Conservation (phyloP, 2,113 vertebrate species). For the Parus major region DNA sequence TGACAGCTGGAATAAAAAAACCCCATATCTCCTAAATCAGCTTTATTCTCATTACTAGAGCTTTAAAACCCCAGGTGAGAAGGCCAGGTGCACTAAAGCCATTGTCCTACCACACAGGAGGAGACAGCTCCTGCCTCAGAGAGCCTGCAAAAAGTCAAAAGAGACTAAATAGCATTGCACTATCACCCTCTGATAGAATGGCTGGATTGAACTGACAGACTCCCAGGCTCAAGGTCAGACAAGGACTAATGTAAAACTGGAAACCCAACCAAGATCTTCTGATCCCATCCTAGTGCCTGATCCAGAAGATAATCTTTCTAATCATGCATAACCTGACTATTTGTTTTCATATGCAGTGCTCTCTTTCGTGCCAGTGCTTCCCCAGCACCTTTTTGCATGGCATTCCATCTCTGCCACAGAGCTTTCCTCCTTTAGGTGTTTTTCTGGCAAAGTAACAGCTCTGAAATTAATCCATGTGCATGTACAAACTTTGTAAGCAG, state of each 20-base stretch:
- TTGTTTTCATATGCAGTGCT: slow-evolving; percentile 4
- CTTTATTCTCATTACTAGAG: background rate
- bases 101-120: background rate
- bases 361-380: background rate
- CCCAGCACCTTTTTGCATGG: background rate
- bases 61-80: background rate
- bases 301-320: background rate
- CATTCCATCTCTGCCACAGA: slow-evolving; percentile 25
- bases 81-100: background rate
- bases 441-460: background rate
- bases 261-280: background rate
- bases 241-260: background rate
- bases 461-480: background rate
- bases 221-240: slow-evolving; percentile 6
- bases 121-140: background rate
- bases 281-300: background rate
- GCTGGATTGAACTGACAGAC: background rate
- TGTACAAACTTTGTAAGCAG: background rate
- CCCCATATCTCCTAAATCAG: background rate
- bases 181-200: background rate
- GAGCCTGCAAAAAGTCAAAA: background rate
- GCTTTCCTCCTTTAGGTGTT: background rate
- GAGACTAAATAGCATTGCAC: background rate
- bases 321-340: background rate
- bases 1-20: background rate